Evolutionary conservation across 2,888 invertebrate genomes (phyloP).

Genomic region (Dione vanillae): DNA sequence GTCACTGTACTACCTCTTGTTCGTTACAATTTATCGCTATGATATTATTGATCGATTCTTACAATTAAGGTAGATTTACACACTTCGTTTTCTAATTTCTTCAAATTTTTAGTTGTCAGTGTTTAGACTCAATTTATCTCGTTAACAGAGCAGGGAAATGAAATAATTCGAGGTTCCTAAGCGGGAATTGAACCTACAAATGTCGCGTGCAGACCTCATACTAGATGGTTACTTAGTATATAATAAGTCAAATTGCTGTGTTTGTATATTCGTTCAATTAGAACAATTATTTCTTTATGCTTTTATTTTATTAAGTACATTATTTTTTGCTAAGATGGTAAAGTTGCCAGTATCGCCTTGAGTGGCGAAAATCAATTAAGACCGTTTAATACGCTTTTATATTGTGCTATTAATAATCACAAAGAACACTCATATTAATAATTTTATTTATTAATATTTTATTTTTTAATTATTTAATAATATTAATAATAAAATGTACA

Average conservation of each 20-base stretch:
- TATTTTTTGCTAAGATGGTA: background rate
- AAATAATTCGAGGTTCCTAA: too few species aligned
- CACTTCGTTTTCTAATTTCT: too few species aligned
- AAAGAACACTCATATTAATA: background rate
- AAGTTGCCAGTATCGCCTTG: background rate
- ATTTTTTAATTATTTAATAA: background rate
- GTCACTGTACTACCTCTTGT: background rate
- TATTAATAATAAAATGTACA: slow-evolving; percentile 10
- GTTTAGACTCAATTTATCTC: too few species aligned
- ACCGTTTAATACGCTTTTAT: background rate
- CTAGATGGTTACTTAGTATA: background rate
- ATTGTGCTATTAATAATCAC: too few species aligned
- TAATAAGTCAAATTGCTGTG: background rate
- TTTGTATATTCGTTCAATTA: background rate
- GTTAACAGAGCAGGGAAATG: too few species aligned
- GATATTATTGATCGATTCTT: background rate
- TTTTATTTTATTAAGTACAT: background rate
- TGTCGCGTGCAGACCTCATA: too few species aligned
- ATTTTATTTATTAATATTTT: too few species aligned
- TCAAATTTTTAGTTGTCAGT: too few species aligned
- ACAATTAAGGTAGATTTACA: too few species aligned
- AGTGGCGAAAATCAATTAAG: background rate
- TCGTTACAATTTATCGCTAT: background rate
- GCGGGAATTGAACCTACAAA: too few species aligned
- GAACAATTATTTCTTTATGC: background rate